Conservation (phyloP, 2,888 invertebrate genomes). For the Cybosia mesomella region DNA sequence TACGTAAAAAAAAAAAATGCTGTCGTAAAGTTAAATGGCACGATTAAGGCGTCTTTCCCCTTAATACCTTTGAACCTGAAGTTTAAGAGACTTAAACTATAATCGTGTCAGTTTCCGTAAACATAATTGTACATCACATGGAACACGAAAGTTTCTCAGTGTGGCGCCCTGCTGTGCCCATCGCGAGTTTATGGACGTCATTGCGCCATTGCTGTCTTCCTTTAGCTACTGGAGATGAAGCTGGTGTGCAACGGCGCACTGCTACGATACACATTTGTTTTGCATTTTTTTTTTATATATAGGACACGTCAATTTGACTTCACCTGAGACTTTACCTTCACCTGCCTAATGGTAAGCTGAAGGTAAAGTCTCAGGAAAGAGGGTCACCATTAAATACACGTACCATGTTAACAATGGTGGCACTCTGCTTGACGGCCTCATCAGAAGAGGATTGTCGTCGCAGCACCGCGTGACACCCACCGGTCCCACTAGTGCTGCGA, state of each 20-base stretch:
- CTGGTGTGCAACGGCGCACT: conserved; percentile 70
- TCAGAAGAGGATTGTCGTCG: no score
- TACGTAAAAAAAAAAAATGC: no score
- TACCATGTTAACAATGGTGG: no score
- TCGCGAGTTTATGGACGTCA: conserved; percentile 75
- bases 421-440: no score
- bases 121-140: conserved; percentile 2
- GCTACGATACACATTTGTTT: conserved; percentile 54
- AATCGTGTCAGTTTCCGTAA: not conserved
- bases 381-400: no score
- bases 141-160: conserved; percentile 39
- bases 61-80: not conserved
- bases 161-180: conserved; percentile 70
- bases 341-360: no score
- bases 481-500: no score
- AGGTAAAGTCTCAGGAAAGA: no score
- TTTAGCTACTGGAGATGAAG: conserved; percentile 75
- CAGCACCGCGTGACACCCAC: no score
- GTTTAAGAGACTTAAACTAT: not conserved
- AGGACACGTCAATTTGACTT: no score
- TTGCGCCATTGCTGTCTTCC: conserved; percentile 72
- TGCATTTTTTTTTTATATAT: no score
- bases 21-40: not conserved
- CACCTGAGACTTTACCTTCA: no score
- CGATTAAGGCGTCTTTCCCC: not conserved